Evolutionary conservation across 2,888 invertebrate species (phyloP).

Genomic region (Pseudococcus jackbeardsleyi): DNA sequence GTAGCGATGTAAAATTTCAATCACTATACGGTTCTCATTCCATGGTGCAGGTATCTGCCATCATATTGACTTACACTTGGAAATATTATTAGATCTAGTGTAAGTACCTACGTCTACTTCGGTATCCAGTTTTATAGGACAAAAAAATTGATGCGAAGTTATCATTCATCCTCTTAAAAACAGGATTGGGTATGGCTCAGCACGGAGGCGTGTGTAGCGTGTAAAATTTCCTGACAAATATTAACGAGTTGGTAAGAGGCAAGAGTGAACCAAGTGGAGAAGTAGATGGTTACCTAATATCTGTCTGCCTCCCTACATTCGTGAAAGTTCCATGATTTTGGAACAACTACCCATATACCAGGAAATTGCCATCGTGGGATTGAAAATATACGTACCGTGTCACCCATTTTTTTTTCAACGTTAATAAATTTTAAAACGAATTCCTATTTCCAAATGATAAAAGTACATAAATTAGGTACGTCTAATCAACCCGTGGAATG

Average conservation of each 20-base stretch:
- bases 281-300: not conserved
- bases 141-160: not conserved
- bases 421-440: too few relatives aligned
- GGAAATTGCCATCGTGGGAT: not conserved
- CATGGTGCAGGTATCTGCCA: conserved; percentile 30
- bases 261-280: too few relatives aligned
- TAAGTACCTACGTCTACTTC: not conserved
- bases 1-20: conserved; percentile 55
- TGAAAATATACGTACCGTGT: not conserved
- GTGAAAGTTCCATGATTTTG: not conserved
- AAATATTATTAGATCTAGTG: conserved; percentile 3
- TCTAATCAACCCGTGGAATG: too few relatives aligned
- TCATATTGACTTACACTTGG: conserved; percentile 3
- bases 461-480: too few relatives aligned
- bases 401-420: too few relatives aligned
- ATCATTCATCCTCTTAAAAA: not conserved
- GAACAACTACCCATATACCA: too few relatives aligned
- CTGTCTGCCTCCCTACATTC: not conserved
- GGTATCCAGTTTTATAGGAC: not conserved
- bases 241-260: not conserved
- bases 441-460: too few relatives aligned
- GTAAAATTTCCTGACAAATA: not conserved
- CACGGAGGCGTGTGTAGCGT: not conserved
- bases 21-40: conserved; percentile 17
- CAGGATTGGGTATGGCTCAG: not conserved